Base-by-base conservation (phyloP, 2,797 vertebrate genomes). In the Sebastes kiyomatsui region DNA sequence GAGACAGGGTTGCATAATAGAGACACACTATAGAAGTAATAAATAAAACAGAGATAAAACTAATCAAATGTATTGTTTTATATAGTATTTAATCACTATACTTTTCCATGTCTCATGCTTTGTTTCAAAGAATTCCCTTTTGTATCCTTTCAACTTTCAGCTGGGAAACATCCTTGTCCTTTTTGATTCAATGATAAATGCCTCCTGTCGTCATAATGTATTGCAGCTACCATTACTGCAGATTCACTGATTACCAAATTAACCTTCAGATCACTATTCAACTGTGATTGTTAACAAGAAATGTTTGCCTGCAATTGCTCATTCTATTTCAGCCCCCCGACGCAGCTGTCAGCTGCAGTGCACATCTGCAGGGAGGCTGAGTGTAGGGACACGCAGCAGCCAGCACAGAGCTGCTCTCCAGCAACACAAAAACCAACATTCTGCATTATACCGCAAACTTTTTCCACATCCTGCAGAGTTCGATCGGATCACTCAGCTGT, bases 271-370 rank as follows among this genome's bases (percentile, higher is more conserved):
- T 90, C 87, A 78, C 77, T 56, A 85, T 92, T 92, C 77, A 82
- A 61, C 81, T 66, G 67, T 88, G 86, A 92, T 92, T 87, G 88
- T 93, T 91, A 84, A 81, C 70, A 69, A 89, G 75, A 90, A 87
- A 87, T 82, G 84, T 89, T 91, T 89, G 79, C 84, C 81, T 79
- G 75, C 65, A 77, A 91, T 89, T 72, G 83, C 83, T 90, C 62
- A 59, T 89, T 89, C 77, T 74, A 72, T 90, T 91, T 84, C 58
- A 85, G 82, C 81, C 84, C 14, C 13, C 75, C 59, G 70, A 75
- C 72, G 75, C 95, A 96, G 95, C 95, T 96, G 95, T 91, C 95
- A 96, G 94, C 95, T 96, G 94, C 61, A 30, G 35, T 8, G 73
- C 89, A 92, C 95, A 96, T 95, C 94, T 95, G 94, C 82, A 92